Evolutionary conservation across 2,113 vertebrate genomes (phyloP).

Genomic region (Carassius carassius): DNA sequence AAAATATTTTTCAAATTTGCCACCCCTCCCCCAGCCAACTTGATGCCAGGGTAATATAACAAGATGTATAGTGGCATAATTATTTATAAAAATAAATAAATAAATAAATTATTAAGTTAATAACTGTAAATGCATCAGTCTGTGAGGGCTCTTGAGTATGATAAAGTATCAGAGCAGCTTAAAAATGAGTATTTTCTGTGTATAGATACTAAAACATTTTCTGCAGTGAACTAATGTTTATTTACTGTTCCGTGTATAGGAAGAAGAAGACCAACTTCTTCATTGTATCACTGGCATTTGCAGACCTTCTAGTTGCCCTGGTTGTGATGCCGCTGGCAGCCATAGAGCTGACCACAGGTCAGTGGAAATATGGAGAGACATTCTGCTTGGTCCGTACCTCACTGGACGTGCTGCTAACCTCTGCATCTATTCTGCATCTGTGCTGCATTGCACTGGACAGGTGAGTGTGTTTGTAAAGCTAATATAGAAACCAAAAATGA

Average conservation of each 20-base stretch:
- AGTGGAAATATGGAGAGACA: constrained; percentile 76
- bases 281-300: constrained; percentile 80
- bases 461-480: constrained; percentile 53
- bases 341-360: constrained; percentile 75
- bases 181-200: not conserved
- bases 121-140: not conserved
- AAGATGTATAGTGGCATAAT: too few relatives aligned
- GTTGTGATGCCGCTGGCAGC: constrained; percentile 81
- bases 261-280: constrained; percentile 84
- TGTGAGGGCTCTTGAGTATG: not conserved
- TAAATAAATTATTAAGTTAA: too few relatives aligned
- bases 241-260: constrained; percentile 55
- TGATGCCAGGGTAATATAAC: not conserved
- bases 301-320: constrained; percentile 78
- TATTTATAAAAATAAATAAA: too few relatives aligned
- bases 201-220: not conserved
- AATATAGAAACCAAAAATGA: not conserved
- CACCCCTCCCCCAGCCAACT: not conserved
- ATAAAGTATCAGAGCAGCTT: not conserved
- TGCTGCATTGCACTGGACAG: constrained; percentile 83
- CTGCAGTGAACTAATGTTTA: not conserved
- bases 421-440: constrained; percentile 79
- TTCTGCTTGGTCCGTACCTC: constrained; percentile 80
- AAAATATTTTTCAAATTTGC: not conserved
- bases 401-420: constrained; percentile 78